Percentiles rank a stretch among this genome's conserved stretches.
Evolutionary conservation across 53 echinoderm and acorn worm species (phyloP).

Genomic region (Zoroaster sp.): DNA sequence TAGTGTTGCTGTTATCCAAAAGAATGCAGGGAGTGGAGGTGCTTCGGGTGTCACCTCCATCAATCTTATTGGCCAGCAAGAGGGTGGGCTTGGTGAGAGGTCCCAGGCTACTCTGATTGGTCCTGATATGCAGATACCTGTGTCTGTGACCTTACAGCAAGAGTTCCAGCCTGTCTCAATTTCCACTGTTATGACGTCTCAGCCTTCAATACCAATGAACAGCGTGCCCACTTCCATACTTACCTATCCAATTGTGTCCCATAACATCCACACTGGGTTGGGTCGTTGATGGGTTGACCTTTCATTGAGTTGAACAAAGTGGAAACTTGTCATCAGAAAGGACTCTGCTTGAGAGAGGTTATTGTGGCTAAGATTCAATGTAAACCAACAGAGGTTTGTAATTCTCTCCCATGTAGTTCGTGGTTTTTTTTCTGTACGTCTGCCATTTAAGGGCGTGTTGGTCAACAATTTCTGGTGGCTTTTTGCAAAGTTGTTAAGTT

Average conservation of each 20-base stretch:
- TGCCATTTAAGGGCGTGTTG: too few relatives aligned
- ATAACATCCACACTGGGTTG: conserved; percentile 59
- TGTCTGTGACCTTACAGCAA: conserved; percentile 61
- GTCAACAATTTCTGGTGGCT: too few relatives aligned
- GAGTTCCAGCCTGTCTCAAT: conserved; percentile 72
- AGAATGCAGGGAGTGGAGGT: conserved; percentile 58
- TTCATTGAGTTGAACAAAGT: too few relatives aligned
- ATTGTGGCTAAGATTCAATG: too few relatives aligned
- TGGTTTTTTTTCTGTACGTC: too few relatives aligned
- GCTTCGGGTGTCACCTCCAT: conserved; percentile 68
- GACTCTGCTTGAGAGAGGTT: too few relatives aligned
- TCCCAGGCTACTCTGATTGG: conserved; percentile 8
- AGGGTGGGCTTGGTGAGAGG: conserved; percentile 24
- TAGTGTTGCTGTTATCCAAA: conserved; percentile 69
- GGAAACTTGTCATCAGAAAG: too few relatives aligned
- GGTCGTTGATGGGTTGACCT: conserved; percentile 12
- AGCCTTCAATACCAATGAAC: conserved; percentile 62
- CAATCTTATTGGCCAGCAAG: conserved; percentile 58
- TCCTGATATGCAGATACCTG: conserved; percentile 65
- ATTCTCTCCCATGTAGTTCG: too few relatives aligned
- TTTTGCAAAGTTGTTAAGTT: too few relatives aligned
- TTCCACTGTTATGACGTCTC: conserved; percentile 67
- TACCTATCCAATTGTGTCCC: conserved; percentile 89
- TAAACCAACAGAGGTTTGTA: too few relatives aligned
- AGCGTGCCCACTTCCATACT: conserved; percentile 90